Percentiles rank a stretch among this genome's conserved stretches.
Conservation (phyloP, 2,113 vertebrate genomes). For the Xyliphius kryptos region DNA sequence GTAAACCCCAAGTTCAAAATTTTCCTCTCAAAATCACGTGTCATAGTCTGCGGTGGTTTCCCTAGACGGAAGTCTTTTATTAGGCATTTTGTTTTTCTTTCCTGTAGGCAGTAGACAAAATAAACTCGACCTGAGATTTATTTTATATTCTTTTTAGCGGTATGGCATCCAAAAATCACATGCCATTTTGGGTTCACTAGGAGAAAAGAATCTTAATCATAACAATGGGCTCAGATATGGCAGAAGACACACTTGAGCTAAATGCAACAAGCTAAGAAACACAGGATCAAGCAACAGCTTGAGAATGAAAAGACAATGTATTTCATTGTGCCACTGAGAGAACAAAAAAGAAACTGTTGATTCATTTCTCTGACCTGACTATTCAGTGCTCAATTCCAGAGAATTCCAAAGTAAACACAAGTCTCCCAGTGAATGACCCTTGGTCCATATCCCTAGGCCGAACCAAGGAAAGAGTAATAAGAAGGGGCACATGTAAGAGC, state of each 20-base stretch:
- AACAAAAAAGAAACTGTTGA: conserved; percentile 59
- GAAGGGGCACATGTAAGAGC: conserved; percentile 15
- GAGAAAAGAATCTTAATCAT: conserved; percentile 80
- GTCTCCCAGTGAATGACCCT: conserved; percentile 64
- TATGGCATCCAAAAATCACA: conserved; percentile 77
- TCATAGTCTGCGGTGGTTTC: conserved; percentile 61
- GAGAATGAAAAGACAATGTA: conserved; percentile 60
- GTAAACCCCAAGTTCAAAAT: too few species aligned
- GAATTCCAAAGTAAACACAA: conserved; percentile 68
- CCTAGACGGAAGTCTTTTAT: conserved; percentile 73
- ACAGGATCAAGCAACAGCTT: conserved; percentile 11
- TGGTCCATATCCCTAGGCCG: conserved; percentile 40
- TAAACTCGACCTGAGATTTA: conserved; percentile 67
- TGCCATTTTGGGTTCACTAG: conserved; percentile 65
- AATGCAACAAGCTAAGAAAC: conserved; percentile 33
- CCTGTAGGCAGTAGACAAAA: conserved; percentile 72
- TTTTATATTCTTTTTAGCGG: conserved; percentile 56
- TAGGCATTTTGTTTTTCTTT: conserved; percentile 70
- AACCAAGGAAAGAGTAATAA: conserved; percentile 21
- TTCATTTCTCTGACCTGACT: conserved; percentile 69
- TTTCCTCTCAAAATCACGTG: conserved; percentile 45
- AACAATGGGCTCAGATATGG: conserved; percentile 62
- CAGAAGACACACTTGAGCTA: conserved; percentile 45
- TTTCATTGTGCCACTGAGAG: conserved; percentile 61
- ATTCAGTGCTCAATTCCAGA: conserved; percentile 36